Base-by-base conservation (phyloP, 2,888 invertebrate species). In the Eilema sororculum region DNA sequence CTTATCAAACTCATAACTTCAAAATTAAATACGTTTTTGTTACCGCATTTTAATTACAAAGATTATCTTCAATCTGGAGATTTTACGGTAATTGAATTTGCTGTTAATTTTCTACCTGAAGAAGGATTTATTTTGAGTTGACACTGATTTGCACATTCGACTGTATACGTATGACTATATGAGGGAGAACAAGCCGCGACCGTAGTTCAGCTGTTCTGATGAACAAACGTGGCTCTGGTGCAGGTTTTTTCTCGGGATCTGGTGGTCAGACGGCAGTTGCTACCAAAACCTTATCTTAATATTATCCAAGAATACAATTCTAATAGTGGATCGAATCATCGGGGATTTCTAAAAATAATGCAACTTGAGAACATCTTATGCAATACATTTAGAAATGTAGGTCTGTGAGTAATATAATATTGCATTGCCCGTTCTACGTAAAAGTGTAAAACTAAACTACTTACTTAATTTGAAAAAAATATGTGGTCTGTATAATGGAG, bases 1-100 rank as follows among this genome's bases (percentile, higher is more conserved):
- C 20, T 58, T 65, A 58, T 57, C 57, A 33, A 57, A 65, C 30
- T 69, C 24, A 52, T 65, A 65, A 65, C 57, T 24, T 57, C 24
- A 58, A 37, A 12, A n/a, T 65, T 33, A 58, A 57, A 64, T 30
- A 28, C n/a, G 12, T 22, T 65, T 30, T 65, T 30, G 30, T 30
- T 28, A 56, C 64, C 16, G 13, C 22, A 62, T 56, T 28, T 28
- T 56, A 30, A 30, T 65, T 30, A 65, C 28, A 8, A 56, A 22
- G 52, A 65, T 41, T 65, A 65, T 65, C 64, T 56, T 30, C 13
- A 22, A 30, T 28, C 6, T 58, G 25, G 3, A n/a, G 37, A 25
- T 25, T 62, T 24, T 25, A 62, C 20, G 41, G 37, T 25, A 62
- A 62, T 62, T 62, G 25, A 41, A 62, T 62, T 25, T 62, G 25